Evolutionary conservation across 2,113 vertebrate genomes (phyloP).

Genomic region (Cacatua alba): DNA sequence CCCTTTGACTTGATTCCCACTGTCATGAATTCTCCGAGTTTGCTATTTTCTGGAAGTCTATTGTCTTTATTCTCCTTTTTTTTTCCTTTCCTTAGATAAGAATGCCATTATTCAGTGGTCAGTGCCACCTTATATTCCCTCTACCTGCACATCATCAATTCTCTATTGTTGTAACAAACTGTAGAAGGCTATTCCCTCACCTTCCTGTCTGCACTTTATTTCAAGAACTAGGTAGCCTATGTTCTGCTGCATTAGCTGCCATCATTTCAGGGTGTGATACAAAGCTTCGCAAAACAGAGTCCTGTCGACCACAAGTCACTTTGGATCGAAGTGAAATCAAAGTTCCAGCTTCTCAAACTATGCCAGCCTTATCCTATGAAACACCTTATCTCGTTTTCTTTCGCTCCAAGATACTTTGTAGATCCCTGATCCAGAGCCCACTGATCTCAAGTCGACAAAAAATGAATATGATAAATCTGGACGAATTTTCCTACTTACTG

Average conservation of each 20-base stretch:
- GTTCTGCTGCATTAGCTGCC: background rate
- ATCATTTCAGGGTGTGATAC: background rate
- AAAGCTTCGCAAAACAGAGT: background rate
- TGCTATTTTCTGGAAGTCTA: background rate
- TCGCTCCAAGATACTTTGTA: background rate
- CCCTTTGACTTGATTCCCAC: background rate
- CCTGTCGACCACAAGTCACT: fast-evolving
- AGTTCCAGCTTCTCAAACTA: background rate
- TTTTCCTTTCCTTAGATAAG: background rate
- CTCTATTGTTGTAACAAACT: background rate
- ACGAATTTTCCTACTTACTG: background rate
- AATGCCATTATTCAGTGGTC: background rate
- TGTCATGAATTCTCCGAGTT: background rate
- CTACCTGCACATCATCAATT: background rate
- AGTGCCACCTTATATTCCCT: background rate
- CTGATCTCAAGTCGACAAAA: background rate
- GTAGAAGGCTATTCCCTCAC: background rate
- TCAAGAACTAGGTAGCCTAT: background rate
- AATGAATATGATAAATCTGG: background rate
- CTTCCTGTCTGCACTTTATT: background rate
- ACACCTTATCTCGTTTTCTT: background rate
- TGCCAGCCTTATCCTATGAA: background rate
- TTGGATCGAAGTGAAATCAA: background rate
- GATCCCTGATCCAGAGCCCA: background rate
- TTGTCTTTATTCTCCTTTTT: background rate